These are phyloP conservation scores for Balearica regulorum DNA, from an alignment of 2,797 vertebrate genomes.

Conservation along the genomic window DNA sequence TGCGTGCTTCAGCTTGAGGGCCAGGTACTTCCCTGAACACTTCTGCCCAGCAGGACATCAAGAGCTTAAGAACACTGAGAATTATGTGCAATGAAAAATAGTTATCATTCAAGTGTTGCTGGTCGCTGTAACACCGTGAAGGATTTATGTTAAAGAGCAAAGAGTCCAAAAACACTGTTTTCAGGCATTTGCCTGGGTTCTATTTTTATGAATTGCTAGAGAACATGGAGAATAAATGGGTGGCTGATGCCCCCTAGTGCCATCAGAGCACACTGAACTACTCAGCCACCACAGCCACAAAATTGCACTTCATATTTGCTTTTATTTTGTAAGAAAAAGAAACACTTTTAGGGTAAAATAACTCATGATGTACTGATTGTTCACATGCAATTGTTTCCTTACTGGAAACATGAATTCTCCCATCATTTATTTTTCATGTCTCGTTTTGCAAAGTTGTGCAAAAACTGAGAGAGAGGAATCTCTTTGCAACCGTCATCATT, in stretches of 20 bases:
- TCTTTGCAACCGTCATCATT: not conserved
- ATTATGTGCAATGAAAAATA: not conserved
- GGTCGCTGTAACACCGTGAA: rapidly evolving
- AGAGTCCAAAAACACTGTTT: not conserved
- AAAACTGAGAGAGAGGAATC: not conserved
- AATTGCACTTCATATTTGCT: not conserved
- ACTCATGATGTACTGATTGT: not conserved
- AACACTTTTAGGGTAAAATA: not conserved
- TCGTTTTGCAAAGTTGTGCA: not conserved
- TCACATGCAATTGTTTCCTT: not conserved
- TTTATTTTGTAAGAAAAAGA: not conserved
- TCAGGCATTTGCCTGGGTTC: rapidly evolving
- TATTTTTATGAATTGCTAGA: not conserved
- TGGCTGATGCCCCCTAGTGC: constrained; percentile 67
- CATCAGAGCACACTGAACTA: not conserved
- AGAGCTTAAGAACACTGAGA: not conserved
- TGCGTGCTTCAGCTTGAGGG: rapidly evolving
- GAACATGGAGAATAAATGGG: not conserved
- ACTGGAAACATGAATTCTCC: not conserved
- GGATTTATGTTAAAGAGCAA: not conserved
- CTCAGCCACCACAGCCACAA: rapidly evolving
- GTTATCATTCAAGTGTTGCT: not conserved
- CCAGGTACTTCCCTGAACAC: rapidly evolving
- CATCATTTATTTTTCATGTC: not conserved
- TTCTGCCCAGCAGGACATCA: not conserved